Evolutionary conservation across 2,797 vertebrate genomes (phyloP).

Genomic region (Rallus crepitans): DNA sequence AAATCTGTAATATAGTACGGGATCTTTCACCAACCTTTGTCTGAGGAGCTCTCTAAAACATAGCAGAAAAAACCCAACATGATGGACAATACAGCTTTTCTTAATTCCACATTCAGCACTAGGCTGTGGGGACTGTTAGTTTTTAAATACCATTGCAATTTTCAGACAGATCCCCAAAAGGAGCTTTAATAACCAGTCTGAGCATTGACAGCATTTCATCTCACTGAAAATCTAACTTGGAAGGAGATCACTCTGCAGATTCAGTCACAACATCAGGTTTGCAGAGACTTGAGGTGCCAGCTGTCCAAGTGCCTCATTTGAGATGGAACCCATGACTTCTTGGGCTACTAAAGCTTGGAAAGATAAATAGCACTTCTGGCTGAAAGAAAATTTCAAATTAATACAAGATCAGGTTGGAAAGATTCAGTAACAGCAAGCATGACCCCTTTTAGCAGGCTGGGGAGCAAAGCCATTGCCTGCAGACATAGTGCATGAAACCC

Average conservation of each 20-base stretch:
- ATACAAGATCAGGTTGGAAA: neutral
- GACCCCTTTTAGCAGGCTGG: neutral
- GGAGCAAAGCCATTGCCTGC: neutral
- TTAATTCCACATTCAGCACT: neutral
- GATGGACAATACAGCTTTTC: neutral
- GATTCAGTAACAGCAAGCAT: fast-evolving
- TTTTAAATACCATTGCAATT: neutral
- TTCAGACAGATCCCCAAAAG: neutral
- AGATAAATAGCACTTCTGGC: neutral
- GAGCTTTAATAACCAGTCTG: neutral
- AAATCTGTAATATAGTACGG: neutral
- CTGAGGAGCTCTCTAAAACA: neutral
- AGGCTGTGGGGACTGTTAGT: neutral
- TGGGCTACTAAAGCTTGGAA: neutral
- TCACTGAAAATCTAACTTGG: neutral
- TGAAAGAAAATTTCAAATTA: fast-evolving
- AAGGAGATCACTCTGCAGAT: neutral
- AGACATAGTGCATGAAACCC: neutral
- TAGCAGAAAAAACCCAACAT: neutral
- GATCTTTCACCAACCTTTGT: neutral
- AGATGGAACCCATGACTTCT: neutral
- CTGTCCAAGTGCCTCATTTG: neutral
- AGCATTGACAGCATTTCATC: neutral
- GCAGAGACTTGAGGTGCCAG: neutral
- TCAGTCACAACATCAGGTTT: neutral